Base-by-base conservation (phyloP, 2,888 invertebrate genomes). In the Drosophila subsilvestris region DNA sequence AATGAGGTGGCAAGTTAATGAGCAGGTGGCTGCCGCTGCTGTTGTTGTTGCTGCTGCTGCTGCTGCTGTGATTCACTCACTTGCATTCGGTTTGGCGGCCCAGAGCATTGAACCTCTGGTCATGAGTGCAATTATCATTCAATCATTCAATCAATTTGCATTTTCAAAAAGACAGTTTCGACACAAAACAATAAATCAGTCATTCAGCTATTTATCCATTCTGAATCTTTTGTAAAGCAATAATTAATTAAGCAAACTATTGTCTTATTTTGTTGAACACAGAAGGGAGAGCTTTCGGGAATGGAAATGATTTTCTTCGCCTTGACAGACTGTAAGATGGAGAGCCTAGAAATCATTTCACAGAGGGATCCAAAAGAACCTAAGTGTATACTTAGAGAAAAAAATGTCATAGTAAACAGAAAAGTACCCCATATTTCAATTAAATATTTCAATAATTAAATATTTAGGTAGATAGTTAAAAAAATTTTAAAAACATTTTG, bases 121-220 rank as follows among this genome's bases (percentile, higher is more conserved):
- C 66, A 45, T 67, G 50, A 37, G 67, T 51, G 32, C 56, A 66
- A 67, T 56, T 56, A 55, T 37, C 37, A 37, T 37, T 37, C 37
- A 37, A n/a, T 37, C 54, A 20, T 65, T 22, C 49, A 65, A 65
- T 67, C 50, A 27, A 67, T 66, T 67, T 67, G 44, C 67, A 67
- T 65, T 55, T 50, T 50, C 25, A 63, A 32, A 32, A 44, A 29
- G 7, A 44, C 22, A 42, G 5, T 14, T 49, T 32, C n/a, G n/a
- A 48, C 10, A 32, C 47, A 44, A 44, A 43, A 44, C 43, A 20
- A 54, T 54, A 57, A 47, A 37, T 47, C 47, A 60, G 14, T n/a
- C 37, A n/a, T n/a, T 37, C 20, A 27, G 12, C 37, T 29, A 17
- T 2, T 9, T 27, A 27, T 27, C 27, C n/a, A n/a, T 37, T 37